Evolutionary conservation across 2,888 invertebrate genomes (phyloP), one percentile per base, ranked within the genome.

Genomic region (Lampropteryx suffumata): DNA sequence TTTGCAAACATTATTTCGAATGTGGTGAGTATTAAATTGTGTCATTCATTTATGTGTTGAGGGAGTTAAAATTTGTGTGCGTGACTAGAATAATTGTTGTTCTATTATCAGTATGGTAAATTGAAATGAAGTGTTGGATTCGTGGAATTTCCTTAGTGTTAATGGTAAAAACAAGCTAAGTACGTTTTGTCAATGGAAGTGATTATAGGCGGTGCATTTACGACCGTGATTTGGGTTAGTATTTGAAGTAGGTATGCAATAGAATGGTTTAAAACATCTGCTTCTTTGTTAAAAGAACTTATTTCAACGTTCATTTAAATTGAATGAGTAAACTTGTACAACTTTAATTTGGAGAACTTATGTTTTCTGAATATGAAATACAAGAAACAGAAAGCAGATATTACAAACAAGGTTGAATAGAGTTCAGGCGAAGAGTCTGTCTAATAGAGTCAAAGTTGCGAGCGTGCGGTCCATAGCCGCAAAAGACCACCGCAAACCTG

Each of bases 401-500:
- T 81, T 82, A 87, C 80, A 79, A 80, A 76, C 72, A 65, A 71
- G 68, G 68, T 71, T 72, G 76, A 76, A 83, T 64, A 80, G 80
- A 83, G 77, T 75, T 79, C 73, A 89, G 88, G 89, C 88, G 85
- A 88, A 89, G 85, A 75, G 75, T 81, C 74, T 79, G 77, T 82
- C 89, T 89, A 89, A 89, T 88, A 90, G 88, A 84, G 76, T 67
- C 80, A 84, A 88, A 86, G 85, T 80, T 88, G 88, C 87, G 87
- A 88, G 82, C 84, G 85, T 83, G 89, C 89, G 88, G 88, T 79
- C 78, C 84, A 71, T 72, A 84, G 89, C 89, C 90, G 89, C 88
- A 73, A 89, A 88, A 90, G 87, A 87, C 89, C 86, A 82, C 85
- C 77, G 89, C 90, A 90, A 95, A 98, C 98, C 98, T 97, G 98